These are phyloP conservation scores for Ctenopoma multispine DNA, from an alignment of 2,797 vertebrate genomes.

Conservation along the genomic window DNA sequence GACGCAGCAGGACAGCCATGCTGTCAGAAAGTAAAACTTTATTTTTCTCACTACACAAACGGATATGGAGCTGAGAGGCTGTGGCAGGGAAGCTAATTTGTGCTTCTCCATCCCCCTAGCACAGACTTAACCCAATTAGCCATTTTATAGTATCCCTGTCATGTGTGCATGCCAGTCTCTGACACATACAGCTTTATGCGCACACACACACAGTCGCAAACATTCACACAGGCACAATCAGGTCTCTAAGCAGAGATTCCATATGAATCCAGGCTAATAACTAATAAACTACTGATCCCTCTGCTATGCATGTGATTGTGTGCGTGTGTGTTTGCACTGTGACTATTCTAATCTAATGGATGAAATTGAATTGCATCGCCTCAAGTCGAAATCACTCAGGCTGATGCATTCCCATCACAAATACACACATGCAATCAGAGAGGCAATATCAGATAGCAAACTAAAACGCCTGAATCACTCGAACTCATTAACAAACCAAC, in stretches of 20 bases:
- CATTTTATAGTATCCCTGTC: slow-evolving; percentile 55
- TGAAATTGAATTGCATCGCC: slow-evolving; percentile 64
- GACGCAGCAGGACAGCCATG: slow-evolving; percentile 36
- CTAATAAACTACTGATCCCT: slow-evolving; percentile 56
- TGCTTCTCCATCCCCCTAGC: slow-evolving; percentile 49
- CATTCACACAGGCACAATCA: neutral
- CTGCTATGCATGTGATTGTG: slow-evolving; percentile 12
- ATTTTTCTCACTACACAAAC: slow-evolving; percentile 19
- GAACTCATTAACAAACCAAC: slow-evolving; percentile 59
- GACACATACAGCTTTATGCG: slow-evolving; percentile 5
- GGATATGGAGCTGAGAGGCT: slow-evolving; percentile 37
- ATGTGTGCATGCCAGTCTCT: slow-evolving; percentile 11
- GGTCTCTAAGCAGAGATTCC: slow-evolving; percentile 44
- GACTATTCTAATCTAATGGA: slow-evolving; percentile 66
- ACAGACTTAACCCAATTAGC: slow-evolving; percentile 78
- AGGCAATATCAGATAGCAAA: slow-evolving; percentile 54
- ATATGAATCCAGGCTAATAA: slow-evolving; percentile 56
- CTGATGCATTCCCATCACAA: slow-evolving; percentile 60
- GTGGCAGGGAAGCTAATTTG: slow-evolving; percentile 60
- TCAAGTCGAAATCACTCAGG: slow-evolving; percentile 61
- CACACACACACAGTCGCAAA: slow-evolving; percentile 4
- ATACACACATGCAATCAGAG: slow-evolving; percentile 47
- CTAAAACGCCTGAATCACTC: slow-evolving; percentile 56
- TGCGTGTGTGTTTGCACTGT: slow-evolving; percentile 1
- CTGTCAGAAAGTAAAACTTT: slow-evolving; percentile 46